Percentiles rank a stretch among this genome's conserved stretches.
phyloP scores from a whole-genome alignment of 2,113 vertebrate genomes.

The Andinoacara biseriatus region DNA sequence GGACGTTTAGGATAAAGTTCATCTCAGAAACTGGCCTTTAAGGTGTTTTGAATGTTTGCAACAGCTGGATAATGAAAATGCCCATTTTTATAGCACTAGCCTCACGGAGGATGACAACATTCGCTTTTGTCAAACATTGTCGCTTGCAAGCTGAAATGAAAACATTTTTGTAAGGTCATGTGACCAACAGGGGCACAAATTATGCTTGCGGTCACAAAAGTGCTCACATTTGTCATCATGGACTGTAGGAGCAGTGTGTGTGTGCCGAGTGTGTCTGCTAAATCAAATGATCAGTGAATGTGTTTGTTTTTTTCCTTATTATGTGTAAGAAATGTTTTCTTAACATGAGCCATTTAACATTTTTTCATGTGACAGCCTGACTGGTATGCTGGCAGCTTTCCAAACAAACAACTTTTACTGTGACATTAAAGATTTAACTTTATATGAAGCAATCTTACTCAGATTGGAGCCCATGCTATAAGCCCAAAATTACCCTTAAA shows the following conservation, averaged over 20 bases:
- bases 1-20: neutral
- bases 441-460: neutral
- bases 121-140: neutral
- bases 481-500: neutral
- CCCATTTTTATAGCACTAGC: neutral
- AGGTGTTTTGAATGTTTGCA: neutral
- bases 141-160: neutral
- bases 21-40: neutral
- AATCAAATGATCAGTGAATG: neutral
- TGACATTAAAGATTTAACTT: constrained; percentile 22
- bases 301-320: neutral
- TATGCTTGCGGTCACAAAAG: neutral
- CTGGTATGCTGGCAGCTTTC: neutral
- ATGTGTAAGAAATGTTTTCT: neutral
- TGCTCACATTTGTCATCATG: neutral
- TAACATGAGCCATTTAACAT: constrained; percentile 26
- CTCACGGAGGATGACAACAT: neutral
- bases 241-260: neutral
- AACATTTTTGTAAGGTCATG: neutral
- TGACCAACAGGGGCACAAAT: neutral
- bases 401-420: constrained; percentile 13
- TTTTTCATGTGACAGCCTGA: constrained; percentile 1
- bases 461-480: neutral
- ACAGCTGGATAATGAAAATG: neutral
- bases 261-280: neutral